A percentile compares a stretch with the other conserved stretches of the same genome.
These are phyloP conservation scores for Crotalus horridus DNA, from an alignment of 2,113 vertebrate genomes.

Conservation along the genomic window DNA sequence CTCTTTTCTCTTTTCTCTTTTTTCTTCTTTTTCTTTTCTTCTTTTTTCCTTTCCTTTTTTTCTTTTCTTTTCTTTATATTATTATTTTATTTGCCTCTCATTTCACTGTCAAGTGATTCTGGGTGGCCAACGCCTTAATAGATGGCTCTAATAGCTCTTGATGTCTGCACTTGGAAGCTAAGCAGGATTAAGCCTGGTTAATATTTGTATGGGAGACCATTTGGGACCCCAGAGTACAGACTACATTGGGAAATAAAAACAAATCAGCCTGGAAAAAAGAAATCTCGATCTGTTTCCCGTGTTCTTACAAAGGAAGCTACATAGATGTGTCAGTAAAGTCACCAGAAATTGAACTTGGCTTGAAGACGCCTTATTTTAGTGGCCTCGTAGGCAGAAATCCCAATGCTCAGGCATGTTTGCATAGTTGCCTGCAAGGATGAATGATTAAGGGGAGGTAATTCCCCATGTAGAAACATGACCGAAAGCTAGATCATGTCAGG, in stretches of 20 bases:
- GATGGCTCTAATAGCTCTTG: not conserved
- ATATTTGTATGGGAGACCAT: not conserved
- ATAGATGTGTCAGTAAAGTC: not conserved
- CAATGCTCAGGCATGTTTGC: not conserved
- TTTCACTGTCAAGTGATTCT: not conserved
- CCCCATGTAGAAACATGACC: slow-evolving; percentile 1
- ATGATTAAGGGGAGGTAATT: not conserved
- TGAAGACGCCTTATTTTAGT: not conserved
- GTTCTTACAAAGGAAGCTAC: not conserved
- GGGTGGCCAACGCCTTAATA: accelerated
- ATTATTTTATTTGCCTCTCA: not conserved
- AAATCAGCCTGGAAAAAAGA: not conserved
- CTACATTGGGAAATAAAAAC: not conserved
- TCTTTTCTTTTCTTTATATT: no score
- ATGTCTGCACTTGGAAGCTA: not conserved
- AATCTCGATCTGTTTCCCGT: not conserved
- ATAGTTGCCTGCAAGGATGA: not conserved
- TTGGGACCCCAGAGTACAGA: not conserved
- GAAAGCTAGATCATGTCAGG: not conserved
- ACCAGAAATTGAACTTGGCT: not conserved
- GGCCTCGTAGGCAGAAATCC: not conserved
- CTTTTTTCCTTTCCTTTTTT: no score
- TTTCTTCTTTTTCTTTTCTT: no score
- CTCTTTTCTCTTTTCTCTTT: no score
- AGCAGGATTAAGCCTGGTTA: not conserved